A percentile compares a stretch with the other conserved stretches of the same genome.
Evolutionary conservation across 2,888 invertebrate species (phyloP).

Genomic region (Tryphoninae sp.): DNA sequence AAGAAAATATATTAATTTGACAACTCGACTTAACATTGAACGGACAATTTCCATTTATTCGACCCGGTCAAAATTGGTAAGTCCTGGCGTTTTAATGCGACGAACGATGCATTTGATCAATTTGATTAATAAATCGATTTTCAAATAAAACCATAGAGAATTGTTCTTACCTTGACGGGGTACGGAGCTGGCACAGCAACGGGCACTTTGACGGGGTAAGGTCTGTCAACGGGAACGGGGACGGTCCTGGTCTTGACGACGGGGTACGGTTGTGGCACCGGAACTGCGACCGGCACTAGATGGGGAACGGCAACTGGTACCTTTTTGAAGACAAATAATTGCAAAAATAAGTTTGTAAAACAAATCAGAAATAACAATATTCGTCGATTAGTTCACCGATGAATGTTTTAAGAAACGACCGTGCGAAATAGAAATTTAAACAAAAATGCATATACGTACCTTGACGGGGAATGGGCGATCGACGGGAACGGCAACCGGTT

Average conservation of each 20-base stretch:
- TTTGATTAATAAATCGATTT: not conserved
- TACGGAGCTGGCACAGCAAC: slow-evolving; percentile 81
- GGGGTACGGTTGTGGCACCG: slow-evolving; percentile 82
- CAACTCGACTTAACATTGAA: slow-evolving; percentile 68
- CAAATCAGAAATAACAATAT: not conserved
- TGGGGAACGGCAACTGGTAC: slow-evolving; percentile 82
- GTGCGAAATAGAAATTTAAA: not conserved
- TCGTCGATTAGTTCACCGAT: not conserved
- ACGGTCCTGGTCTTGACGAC: slow-evolving; percentile 80
- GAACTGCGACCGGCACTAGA: slow-evolving; percentile 82
- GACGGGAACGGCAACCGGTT: slow-evolving; percentile 82
- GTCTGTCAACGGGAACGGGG: slow-evolving; percentile 82
- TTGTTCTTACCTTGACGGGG: slow-evolving; percentile 70
- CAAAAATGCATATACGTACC: slow-evolving; percentile 67
- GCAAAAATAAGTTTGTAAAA: not conserved
- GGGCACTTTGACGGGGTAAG: slow-evolving; percentile 82
- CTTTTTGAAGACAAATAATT: slow-evolving; percentile 65
- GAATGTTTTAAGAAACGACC: not conserved
- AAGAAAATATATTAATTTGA: slow-evolving; percentile 62
- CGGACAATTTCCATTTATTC: too few species aligned
- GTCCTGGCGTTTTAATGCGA: too few species aligned
- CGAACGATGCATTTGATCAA: not conserved
- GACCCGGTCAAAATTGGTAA: too few species aligned
- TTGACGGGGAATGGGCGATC: slow-evolving; percentile 82
- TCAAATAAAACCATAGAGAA: not conserved